A percentile compares a stretch with the other conserved stretches of the same genome.
Evolutionary conservation across 2,113 vertebrate species (phyloP).

Genomic region (Gulo gulo): DNA sequence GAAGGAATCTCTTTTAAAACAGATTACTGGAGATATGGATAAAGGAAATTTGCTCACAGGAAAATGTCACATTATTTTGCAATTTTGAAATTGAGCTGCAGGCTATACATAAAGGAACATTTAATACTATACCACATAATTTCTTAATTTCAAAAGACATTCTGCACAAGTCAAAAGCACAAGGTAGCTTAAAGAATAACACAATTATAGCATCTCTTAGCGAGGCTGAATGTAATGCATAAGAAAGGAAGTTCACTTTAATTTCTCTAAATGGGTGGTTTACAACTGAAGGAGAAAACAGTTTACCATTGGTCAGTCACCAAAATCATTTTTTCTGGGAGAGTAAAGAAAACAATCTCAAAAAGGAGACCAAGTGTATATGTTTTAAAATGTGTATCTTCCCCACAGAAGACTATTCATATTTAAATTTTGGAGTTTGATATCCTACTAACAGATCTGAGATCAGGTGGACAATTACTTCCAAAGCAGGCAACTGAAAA

Average conservation of each 20-base stretch:
- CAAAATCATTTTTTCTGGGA: not conserved
- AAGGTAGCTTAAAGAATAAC: slow-evolving; percentile 18
- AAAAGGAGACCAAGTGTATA: not conserved
- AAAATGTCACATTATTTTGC: slow-evolving; percentile 34
- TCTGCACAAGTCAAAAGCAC: not conserved
- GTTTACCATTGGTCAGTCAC: not conserved
- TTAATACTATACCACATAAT: not conserved
- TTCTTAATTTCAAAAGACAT: slow-evolving; percentile 40
- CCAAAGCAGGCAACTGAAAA: not conserved
- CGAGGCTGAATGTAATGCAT: not conserved
- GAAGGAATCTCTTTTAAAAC: not conserved
- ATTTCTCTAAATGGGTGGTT: not conserved
- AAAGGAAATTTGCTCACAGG: slow-evolving; percentile 3
- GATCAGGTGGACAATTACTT: not conserved
- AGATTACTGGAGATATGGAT: not conserved
- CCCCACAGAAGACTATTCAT: not conserved
- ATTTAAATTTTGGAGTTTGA: not conserved
- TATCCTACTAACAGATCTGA: not conserved
- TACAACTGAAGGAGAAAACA: not conserved
- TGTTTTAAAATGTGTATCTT: not conserved
- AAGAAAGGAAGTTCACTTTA: not conserved
- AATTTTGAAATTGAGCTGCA: slow-evolving; percentile 8
- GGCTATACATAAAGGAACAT: not conserved
- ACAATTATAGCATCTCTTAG: not conserved
- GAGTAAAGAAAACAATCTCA: not conserved